Evolutionary conservation across 2,797 vertebrate genomes (phyloP).

Genomic region (Sebastes baramenuke): DNA sequence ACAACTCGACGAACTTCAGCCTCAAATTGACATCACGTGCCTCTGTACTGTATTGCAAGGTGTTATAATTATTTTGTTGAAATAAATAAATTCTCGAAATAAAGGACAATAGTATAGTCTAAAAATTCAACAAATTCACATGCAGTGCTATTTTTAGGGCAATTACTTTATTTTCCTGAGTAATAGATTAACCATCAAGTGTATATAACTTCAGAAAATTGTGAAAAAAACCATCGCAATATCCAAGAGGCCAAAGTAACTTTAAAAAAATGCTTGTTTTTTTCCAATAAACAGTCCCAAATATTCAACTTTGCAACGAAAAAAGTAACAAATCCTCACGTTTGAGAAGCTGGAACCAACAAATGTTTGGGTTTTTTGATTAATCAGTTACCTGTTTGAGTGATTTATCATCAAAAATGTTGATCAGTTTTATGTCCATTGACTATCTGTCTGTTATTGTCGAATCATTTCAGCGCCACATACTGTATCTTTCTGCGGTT

Average conservation of each 20-base stretch:
- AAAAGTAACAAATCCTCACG: background rate
- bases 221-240: too few relatives aligned
- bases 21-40: background rate
- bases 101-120: background rate
- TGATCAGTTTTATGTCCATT: background rate
- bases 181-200: background rate
- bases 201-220: background rate
- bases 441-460: background rate
- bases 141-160: background rate
- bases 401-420: background rate
- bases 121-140: background rate
- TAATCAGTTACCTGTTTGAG: background rate
- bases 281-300: background rate
- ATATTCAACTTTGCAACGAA: background rate
- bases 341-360: background rate
- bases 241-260: background rate
- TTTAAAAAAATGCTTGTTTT: background rate
- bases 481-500: background rate
- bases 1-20: background rate
- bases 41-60: background rate
- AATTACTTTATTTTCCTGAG: background rate
- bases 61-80: background rate
- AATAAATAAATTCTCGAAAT: background rate
- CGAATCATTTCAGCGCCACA: background rate
- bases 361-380: background rate